phyloP scores from a whole-genome alignment of 2,888 invertebrate genomes.

The Meta bourneti region DNA sequence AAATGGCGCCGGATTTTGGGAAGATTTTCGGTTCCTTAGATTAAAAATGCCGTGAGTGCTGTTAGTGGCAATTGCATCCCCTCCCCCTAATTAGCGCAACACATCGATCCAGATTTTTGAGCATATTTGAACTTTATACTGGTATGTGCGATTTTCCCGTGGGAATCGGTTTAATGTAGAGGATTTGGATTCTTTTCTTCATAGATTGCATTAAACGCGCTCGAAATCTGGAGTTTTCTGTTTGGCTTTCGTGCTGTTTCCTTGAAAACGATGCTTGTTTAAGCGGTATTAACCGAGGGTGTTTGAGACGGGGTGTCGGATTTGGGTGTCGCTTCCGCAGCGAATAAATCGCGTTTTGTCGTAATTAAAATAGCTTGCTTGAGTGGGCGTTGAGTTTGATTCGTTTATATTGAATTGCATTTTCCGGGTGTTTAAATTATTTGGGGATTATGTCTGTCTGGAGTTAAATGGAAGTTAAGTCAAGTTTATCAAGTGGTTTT shows the following conservation, averaged over 20 bases:
- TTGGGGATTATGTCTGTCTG: too few species aligned
- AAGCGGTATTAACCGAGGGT: too few species aligned
- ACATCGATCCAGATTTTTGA: conserved; percentile 12
- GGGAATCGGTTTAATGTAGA: not conserved
- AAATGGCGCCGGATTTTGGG: not conserved
- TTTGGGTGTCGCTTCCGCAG: not conserved
- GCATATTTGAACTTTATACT: too few species aligned
- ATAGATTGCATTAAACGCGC: not conserved
- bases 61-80: not conserved
- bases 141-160: not conserved
- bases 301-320: too few species aligned
- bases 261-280: too few species aligned
- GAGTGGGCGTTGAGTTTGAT: not conserved
- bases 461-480: too few species aligned
- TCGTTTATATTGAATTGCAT: not conserved
- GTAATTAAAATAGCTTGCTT: not conserved
- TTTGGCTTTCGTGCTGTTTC: not conserved
- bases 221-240: not conserved
- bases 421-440: too few species aligned
- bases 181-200: not conserved
- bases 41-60: conserved; percentile 12
- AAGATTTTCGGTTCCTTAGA: conserved; percentile 29
- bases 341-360: not conserved
- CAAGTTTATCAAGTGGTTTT: too few species aligned
- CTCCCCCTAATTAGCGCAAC: not conserved